Evolutionary conservation across 2,113 vertebrate genomes (phyloP).

Genomic region (Clinocottus analis): DNA sequence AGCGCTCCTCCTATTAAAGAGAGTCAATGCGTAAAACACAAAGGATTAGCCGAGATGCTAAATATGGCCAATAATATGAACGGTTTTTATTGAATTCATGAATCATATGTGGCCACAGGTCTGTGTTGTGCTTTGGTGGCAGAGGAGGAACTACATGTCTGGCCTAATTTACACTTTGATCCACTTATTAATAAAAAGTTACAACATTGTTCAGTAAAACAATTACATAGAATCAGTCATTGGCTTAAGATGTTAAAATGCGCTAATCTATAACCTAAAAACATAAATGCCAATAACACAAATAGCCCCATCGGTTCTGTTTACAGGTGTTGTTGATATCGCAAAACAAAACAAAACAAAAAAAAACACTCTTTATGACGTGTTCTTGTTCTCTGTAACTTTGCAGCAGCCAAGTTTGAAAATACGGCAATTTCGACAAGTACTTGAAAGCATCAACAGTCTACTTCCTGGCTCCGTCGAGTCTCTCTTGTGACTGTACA

Average conservation of each 20-base stretch:
- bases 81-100: not conserved
- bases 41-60: not conserved
- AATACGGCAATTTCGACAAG: constrained; percentile 44
- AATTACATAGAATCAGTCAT: not conserved
- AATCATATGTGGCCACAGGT: not conserved
- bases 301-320: not conserved
- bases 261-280: too few relatives aligned
- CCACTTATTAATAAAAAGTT: not conserved
- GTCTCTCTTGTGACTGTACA: constrained; percentile 80
- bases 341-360: too few relatives aligned
- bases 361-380: too few relatives aligned
- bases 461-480: constrained; percentile 81
- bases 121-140: not conserved
- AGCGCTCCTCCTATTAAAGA: constrained; percentile 27
- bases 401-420: not conserved
- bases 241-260: too few relatives aligned
- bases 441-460: constrained; percentile 70
- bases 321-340: not conserved
- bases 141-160: not conserved
- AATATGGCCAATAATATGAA: not conserved
- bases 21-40: too few relatives aligned
- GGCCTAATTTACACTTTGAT: constrained; percentile 7
- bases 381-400: not conserved
- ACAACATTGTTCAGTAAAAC: not conserved
- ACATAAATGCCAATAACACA: too few relatives aligned